These are phyloP conservation scores for Ovis canadensis DNA, from an alignment of 2,113 vertebrate genomes.

Conservation along the genomic window DNA sequence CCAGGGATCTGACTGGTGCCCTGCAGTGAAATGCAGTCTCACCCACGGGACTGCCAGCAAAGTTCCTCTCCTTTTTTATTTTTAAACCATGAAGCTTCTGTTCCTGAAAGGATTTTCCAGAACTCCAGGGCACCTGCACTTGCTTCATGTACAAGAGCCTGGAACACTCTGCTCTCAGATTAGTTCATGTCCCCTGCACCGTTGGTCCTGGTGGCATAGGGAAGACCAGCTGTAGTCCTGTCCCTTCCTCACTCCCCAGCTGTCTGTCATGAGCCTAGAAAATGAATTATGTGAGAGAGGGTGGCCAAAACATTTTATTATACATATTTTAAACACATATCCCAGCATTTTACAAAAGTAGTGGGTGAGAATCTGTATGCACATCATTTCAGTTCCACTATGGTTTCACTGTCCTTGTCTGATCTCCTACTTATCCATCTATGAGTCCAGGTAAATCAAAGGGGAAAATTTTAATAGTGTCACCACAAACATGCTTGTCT, in stretches of 20 bases:
- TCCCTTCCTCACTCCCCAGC: not conserved
- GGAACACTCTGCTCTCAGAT: not conserved
- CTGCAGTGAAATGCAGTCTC: not conserved
- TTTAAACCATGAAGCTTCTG: not conserved
- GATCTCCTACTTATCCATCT: not conserved
- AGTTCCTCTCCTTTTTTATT: not conserved
- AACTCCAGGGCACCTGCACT: too few relatives aligned
- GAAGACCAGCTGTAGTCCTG: too few relatives aligned
- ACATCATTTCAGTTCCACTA: not conserved
- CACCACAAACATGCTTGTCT: not conserved
- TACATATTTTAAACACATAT: not conserved
- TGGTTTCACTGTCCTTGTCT: not conserved
- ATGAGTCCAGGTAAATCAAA: not conserved
- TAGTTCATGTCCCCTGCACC: not conserved
- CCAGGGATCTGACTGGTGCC: not conserved
- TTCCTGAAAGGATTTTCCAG: not conserved
- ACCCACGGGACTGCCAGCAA: accelerated
- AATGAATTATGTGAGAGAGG: not conserved
- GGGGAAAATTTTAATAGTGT: not conserved
- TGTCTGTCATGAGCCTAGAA: not conserved
- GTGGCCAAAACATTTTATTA: not conserved
- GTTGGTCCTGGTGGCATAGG: not conserved
- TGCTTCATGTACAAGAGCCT: not conserved
- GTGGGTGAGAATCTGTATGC: not conserved
- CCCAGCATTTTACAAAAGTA: not conserved